phyloP scores from a whole-genome alignment of 2,888 invertebrate species.

The Chrysomela aeneicollis region DNA sequence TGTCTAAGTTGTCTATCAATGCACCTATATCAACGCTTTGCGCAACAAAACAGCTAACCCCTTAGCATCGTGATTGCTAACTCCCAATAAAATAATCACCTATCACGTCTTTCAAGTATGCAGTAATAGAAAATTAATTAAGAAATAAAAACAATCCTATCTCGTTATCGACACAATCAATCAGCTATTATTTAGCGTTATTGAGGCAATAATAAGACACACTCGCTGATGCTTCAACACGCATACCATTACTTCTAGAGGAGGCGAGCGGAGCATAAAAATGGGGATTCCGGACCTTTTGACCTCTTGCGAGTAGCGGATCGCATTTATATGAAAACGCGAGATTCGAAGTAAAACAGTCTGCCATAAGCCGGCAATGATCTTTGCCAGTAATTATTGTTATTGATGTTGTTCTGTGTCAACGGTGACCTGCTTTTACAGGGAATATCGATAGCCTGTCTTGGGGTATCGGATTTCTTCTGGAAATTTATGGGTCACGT shows the following conservation, averaged over 20 bases:
- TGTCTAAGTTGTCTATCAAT: no score
- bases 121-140: constrained; percentile 21
- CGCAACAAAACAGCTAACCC: no score
- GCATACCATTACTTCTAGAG: constrained; percentile 12
- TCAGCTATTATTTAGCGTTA: constrained; percentile 23
- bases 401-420: constrained; percentile 5
- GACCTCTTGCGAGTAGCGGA: constrained; percentile 17
- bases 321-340: constrained; percentile 16
- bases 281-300: constrained; percentile 23
- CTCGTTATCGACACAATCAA: constrained; percentile 16
- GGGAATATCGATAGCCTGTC: neutral
- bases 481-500: constrained; percentile 5
- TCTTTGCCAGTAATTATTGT: constrained; percentile 4
- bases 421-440: neutral
- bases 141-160: constrained; percentile 29
- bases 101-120: constrained; percentile 6
- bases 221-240: constrained; percentile 25
- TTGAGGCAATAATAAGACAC: constrained; percentile 30
- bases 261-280: constrained; percentile 4
- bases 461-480: constrained; percentile 1
- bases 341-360: constrained; percentile 17
- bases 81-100: constrained; percentile 9
- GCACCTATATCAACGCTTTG: no score
- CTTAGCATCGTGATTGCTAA: neutral
- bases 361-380: neutral